These are phyloP conservation scores for Diuraphis noxia DNA, from an alignment of 1,140 invertebrate genomes.

Conservation along the genomic window DNA sequence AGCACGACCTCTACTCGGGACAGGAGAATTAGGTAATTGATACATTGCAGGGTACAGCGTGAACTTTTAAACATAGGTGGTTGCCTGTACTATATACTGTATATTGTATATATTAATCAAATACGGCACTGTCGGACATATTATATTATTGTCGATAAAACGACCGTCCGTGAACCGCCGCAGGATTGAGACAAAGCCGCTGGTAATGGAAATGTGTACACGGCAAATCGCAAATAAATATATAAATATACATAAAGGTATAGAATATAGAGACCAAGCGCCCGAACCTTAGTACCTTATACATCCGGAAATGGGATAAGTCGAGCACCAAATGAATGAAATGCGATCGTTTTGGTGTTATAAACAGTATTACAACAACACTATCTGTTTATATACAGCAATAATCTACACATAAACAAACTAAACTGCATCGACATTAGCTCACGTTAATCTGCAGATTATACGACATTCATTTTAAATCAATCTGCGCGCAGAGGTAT, in stretches of 20 bases:
- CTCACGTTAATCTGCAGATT: not conserved
- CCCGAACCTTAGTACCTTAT: no score
- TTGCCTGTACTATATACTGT: not conserved
- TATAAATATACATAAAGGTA: not conserved
- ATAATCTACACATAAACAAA: not conserved
- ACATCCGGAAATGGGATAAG: not conserved
- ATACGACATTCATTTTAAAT: not conserved
- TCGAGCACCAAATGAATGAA: not conserved
- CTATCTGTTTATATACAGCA: not conserved
- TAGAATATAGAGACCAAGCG: not conserved
- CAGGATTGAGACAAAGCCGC: not conserved
- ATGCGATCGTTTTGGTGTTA: not conserved
- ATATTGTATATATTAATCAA: no score
- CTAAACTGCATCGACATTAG: not conserved
- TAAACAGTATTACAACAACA: not conserved
- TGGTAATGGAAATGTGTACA: not conserved
- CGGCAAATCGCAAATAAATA: not conserved
- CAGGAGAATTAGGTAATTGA: not conserved
- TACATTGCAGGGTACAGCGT: not conserved
- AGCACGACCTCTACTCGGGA: not conserved
- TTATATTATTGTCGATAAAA: not conserved
- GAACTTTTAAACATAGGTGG: not conserved
- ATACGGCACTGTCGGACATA: not conserved
- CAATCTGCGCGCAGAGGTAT: not conserved
- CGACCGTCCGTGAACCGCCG: not conserved